Evolutionary conservation across 2,113 vertebrate genomes (phyloP), one percentile per base, ranked within the genome.

Genomic region (Macquaria australasica): DNA sequence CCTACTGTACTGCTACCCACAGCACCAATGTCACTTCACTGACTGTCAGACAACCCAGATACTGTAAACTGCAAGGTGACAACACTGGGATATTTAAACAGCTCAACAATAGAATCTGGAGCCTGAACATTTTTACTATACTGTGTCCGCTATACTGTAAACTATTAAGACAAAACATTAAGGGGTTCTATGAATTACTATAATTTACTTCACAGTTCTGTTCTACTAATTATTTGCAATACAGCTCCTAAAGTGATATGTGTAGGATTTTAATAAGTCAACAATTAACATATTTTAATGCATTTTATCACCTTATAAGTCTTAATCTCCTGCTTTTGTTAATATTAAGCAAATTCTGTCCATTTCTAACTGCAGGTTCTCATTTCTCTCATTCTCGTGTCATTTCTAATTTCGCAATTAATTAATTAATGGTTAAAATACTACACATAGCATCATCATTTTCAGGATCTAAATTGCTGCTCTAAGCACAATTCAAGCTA

Each of bases 181-280:
- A 25, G 14, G 20, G 50, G 18, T 25, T 25, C 63, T 62, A 78
- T 12, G 41, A 73, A 66, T 31, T 41, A 51, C 53, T 59, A 31
- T 39, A 5, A 10, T n/a, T 16, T 25, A 31, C 21, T 34, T 73
- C 12, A 72, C 41, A 41, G 48, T n/a, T 39, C 6, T 48, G 41
- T 72, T 58, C 59, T 39, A 81, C 50, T 50, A 4, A 58, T 37
- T 21, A 63, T 18, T 58, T 50, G 1, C 15, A 77, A 16, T 18
- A 66, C 12, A 66, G 4, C 45, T 14, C 11, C 25, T 69, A 39
- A 45, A 73, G 31, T 70, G 28, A 60, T 77, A 71, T 50, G 64
- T n/a, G 64, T 68, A 86, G 77, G 55, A 83, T 75, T 84, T 67
- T 71, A 84, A 48, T 18, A 45, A 71, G 16, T 39, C 6, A 34